Percentiles rank a stretch among this genome's conserved stretches.
These are phyloP conservation scores for Ardeotis arabs DNA, from an alignment of 2,113 vertebrate genomes.

Conservation along the genomic window DNA sequence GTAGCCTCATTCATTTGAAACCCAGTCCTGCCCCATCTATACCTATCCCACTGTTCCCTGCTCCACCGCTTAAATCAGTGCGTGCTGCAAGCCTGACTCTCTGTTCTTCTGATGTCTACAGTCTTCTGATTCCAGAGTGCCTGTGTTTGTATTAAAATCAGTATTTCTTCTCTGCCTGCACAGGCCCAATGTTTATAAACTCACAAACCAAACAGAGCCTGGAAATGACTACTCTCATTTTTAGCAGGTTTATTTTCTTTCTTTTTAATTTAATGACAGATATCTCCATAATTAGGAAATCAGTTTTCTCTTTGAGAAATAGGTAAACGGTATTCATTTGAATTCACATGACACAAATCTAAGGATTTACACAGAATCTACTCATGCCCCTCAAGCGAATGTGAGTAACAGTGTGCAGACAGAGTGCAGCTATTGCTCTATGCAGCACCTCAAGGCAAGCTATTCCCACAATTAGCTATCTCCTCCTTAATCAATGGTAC, in stretches of 20 bases:
- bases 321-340: background rate
- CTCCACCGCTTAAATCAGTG: background rate
- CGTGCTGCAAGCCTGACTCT: background rate
- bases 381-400: background rate
- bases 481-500: background rate
- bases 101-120: background rate
- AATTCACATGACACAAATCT: background rate
- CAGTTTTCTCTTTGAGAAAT: background rate
- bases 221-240: background rate
- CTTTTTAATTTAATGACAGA: background rate
- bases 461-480: background rate
- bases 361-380: background rate
- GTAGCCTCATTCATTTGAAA: background rate
- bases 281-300: background rate
- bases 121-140: background rate
- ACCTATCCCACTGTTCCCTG: background rate
- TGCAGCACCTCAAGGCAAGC: background rate
- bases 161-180: background rate
- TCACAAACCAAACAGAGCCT: background rate
- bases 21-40: fast-evolving
- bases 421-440: background rate
- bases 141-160: background rate
- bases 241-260: background rate
- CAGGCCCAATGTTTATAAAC: background rate
- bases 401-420: background rate